Conservation (phyloP, 2,113 vertebrate species). For the Urocitellus parryii region DNA sequence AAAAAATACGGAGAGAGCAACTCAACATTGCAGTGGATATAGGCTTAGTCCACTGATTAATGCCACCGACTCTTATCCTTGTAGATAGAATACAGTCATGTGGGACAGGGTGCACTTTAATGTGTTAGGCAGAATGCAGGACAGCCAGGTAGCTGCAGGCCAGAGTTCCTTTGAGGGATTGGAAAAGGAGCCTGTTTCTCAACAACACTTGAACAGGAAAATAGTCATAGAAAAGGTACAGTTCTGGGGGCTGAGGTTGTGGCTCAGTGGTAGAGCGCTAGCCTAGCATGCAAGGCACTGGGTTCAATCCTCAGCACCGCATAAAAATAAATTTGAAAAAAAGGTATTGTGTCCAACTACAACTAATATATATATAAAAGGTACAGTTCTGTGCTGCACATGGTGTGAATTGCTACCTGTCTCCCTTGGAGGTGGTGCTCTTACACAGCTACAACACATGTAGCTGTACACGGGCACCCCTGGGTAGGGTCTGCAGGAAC, state of each 20-base stretch:
- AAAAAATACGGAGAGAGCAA: not conserved
- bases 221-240: not conserved
- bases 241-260: not conserved
- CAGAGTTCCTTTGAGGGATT: not conserved
- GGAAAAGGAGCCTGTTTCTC: not conserved
- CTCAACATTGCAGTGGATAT: not conserved
- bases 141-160: not conserved
- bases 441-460: not conserved
- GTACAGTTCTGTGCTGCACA: not conserved
- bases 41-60: not conserved
- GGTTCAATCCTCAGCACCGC: no score
- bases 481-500: not conserved
- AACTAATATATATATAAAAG: no score
- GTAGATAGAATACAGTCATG: not conserved
- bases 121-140: not conserved
- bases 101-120: not conserved
- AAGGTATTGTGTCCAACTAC: no score
- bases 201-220: not conserved
- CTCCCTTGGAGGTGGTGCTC: not conserved
- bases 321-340: no score
- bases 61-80: not conserved
- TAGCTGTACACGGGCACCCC: not conserved
- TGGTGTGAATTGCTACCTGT: not conserved
- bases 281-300: no score
- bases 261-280: no score